Conservation (phyloP, 2,888 invertebrate genomes). For the Cheilosia urbana region DNA sequence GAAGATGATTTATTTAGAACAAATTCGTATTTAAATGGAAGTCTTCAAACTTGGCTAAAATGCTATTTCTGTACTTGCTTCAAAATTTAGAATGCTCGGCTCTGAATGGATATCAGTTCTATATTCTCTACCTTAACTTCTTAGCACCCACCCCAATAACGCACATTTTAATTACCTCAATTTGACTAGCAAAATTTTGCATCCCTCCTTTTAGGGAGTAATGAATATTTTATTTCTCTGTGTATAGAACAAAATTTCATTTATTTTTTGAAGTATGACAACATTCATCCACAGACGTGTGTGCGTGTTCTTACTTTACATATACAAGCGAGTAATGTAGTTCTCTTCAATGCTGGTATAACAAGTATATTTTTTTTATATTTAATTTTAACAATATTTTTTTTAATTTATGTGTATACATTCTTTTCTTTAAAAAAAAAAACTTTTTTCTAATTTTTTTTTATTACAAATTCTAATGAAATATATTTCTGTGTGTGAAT, state of each 20-base stretch:
- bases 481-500: slow-evolving; percentile 71
- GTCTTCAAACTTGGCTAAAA: too few relatives aligned
- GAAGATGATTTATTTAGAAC: too few relatives aligned
- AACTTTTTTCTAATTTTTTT: slow-evolving; percentile 12
- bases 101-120: neutral
- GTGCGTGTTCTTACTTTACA: slow-evolving; percentile 7
- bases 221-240: slow-evolving; percentile 31
- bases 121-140: neutral
- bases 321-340: slow-evolving; percentile 63
- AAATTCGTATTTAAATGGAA: too few relatives aligned
- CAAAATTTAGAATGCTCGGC: too few relatives aligned
- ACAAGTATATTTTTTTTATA: slow-evolving; percentile 32
- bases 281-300: slow-evolving; percentile 24
- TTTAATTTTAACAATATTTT: slow-evolving; percentile 11
- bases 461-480: slow-evolving; percentile 47
- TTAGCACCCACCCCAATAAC: slow-evolving; percentile 21
- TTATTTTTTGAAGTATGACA: slow-evolving; percentile 49
- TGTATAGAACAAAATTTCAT: neutral
- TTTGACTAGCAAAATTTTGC: slow-evolving; percentile 67
- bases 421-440: neutral
- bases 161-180: slow-evolving; percentile 62
- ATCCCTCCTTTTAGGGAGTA: slow-evolving; percentile 69
- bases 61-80: too few relatives aligned
- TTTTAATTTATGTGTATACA: neutral
- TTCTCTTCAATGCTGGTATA: slow-evolving; percentile 50